Base-by-base conservation (phyloP, 1,140 invertebrate genomes). In the Panulirus ornatus region DNA sequence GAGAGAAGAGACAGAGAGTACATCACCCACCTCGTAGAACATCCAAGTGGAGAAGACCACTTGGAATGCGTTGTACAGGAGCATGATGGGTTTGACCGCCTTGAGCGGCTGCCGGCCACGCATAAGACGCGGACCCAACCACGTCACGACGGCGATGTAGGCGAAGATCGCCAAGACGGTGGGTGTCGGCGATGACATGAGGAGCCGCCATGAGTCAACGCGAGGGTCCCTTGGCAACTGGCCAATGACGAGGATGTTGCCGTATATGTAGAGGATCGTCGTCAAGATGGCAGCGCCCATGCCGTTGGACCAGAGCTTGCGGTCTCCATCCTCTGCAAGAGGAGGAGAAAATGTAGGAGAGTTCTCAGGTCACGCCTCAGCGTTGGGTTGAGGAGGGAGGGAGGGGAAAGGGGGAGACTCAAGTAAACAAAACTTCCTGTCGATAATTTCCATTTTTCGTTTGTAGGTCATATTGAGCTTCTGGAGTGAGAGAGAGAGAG, bases 21-120 rank as follows among this genome's bases (percentile, higher is more conserved):
- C 1, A 44, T 1, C 6, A 63, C 88, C 88, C 47, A 92, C 87
- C 88, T 88, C 91, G 11, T 83, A 54, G 42, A 92, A 92, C 22
- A 92, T 84, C 51, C 81, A 91, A 5, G 58, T 38, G 14, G 78
- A 88, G 44, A 83, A 91, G 27, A 84, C 84, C 0, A 92, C 91
- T 44, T 92, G 91, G 40, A 92, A 87, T 27, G 84, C 83, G 27
- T 92, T 92, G 54, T 92, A 92, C 14, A 36, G 5, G n/a, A 91
- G 63, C 91, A 91, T 92, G 47, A 84, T 27, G 0, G 36, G 38
- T 54, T 84, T 84, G 2, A 91, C 73, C 0, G 51, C 38, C 92
- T 83, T 86, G 30, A 85, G 30, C 3, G 90, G 78, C n/a, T 91
- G n/a, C 6, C 90, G 66, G 40, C 82, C 36, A 36, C 71, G 58